Evolutionary conservation across 2,888 invertebrate genomes (phyloP), one percentile per base, ranked within the genome.

Genomic region (Hyposoter dolosus): DNA sequence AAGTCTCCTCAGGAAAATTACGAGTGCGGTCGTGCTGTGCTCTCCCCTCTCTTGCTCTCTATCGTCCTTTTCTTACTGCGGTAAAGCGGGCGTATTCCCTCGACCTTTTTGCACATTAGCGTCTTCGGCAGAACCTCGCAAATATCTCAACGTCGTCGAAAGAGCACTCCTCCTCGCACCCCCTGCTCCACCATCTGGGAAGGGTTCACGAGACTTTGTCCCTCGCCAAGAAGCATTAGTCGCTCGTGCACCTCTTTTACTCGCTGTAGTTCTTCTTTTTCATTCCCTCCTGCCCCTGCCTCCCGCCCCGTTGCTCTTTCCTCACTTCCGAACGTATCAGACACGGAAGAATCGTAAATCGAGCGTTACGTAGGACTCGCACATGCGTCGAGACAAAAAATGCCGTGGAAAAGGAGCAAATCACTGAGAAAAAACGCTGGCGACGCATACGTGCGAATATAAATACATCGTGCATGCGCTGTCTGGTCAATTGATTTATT

Each of bases 51-150:
- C 60, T 50, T 65, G 45, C 50, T 74, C 53, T 28, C 43, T 17
- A n/a, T 56, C 75, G 28, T 68, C 53, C 53, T 81, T 76, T 68
- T 80, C 80, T 76, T 35, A 63, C 76, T 79, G 84, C 68, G 86
- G 82, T 82, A 50, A 60, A 83, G 68, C 77, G 77, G 83, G 86
- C 83, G 84, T 83, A 82, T 81, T 69, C 81, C 66, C 50, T 82
- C 85, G 80, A 83, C 80, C 83, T 85, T 83, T 85, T 87, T 85
- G 85, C 83, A 85, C 83, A 87, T 87, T 87, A 87, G 83, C 85
- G 85, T 83, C 87, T 85, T 87, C 83, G 85, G 87, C 85, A 85
- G 85, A 87, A 83, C 78, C 85, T 83, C 83, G 85, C 85, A 85
- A 87, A 83, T 85, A 85, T 87, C 81, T 87, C 85, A 83, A 87